phyloP scores from a whole-genome alignment of 2,888 invertebrate species.

The Drosophila rubida region DNA sequence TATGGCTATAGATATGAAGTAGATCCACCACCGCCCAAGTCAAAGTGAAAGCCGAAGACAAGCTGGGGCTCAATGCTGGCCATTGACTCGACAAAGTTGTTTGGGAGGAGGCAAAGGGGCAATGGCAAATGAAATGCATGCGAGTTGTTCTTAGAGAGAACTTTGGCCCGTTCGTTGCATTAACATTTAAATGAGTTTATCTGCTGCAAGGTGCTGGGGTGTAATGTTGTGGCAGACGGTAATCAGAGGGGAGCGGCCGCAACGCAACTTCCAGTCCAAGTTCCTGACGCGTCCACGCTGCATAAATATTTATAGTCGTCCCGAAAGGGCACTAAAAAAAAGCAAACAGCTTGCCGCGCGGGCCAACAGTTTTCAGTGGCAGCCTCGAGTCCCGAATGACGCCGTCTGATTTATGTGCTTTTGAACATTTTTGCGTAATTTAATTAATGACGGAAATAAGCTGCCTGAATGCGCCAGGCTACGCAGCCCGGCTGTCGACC shows the following conservation, averaged over 20 bases:
- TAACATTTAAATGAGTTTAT: slow-evolving; percentile 81
- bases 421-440: slow-evolving; percentile 80
- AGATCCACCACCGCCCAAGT: slow-evolving; percentile 21
- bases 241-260: slow-evolving; percentile 15
- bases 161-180: slow-evolving; percentile 62
- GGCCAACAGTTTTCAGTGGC: slow-evolving; percentile 41
- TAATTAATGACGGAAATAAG: slow-evolving; percentile 80
- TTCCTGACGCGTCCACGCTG: slow-evolving; percentile 22
- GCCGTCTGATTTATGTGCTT: slow-evolving; percentile 80
- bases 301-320: slow-evolving; percentile 74
- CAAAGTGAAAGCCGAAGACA: neutral
- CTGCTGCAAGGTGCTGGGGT: slow-evolving; percentile 31
- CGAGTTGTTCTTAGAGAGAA: slow-evolving; percentile 38
- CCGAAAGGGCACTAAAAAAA: slow-evolving; percentile 69
- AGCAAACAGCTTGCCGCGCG: slow-evolving; percentile 39
- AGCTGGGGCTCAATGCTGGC: neutral
- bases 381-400: slow-evolving; percentile 56
- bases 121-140: slow-evolving; percentile 68
- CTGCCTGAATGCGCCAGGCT: slow-evolving; percentile 56
- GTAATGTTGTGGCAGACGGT: slow-evolving; percentile 8
- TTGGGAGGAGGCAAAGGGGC: neutral
- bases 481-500: slow-evolving; percentile 43
- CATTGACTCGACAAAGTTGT: slow-evolving; percentile 33
- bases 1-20: slow-evolving; percentile 15
- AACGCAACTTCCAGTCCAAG: slow-evolving; percentile 5